These are phyloP conservation scores for Lymantria dispar DNA, from an alignment of 2,888 invertebrate genomes.

Conservation along the genomic window DNA sequence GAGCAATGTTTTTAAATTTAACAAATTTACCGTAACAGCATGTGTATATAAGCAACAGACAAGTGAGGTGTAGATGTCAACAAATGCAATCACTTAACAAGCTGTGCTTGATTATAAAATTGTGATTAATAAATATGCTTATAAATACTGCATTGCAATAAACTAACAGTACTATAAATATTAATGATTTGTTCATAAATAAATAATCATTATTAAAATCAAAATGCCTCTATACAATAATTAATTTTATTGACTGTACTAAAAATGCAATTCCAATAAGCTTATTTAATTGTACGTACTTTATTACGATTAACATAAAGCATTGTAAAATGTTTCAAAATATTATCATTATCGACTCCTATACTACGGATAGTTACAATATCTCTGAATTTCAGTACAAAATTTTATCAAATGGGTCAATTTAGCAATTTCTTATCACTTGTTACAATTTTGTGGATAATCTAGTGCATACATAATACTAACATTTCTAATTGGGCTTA, in stretches of 20 bases:
- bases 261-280: slow-evolving; percentile 37
- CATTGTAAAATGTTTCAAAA: slow-evolving; percentile 46
- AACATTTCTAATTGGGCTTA: slow-evolving; percentile 70
- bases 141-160: slow-evolving; percentile 35
- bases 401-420: slow-evolving; percentile 61
- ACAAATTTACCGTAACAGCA: slow-evolving; percentile 13
- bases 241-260: slow-evolving; percentile 16
- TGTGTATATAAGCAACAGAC: slow-evolving; percentile 38
- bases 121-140: slow-evolving; percentile 25
- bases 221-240: slow-evolving; percentile 26
- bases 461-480: slow-evolving; percentile 60
- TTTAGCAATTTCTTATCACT: slow-evolving; percentile 53
- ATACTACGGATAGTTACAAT: slow-evolving; percentile 43
- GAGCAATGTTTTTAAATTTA: slow-evolving; percentile 2
- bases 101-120: slow-evolving; percentile 34
- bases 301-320: slow-evolving; percentile 31
- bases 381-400: slow-evolving; percentile 58
- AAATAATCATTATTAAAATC: slow-evolving; percentile 21
- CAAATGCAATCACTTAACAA: slow-evolving; percentile 46
- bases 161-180: slow-evolving; percentile 20
- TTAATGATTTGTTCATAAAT: slow-evolving; percentile 13
- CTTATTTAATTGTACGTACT: slow-evolving; percentile 16
- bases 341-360: slow-evolving; percentile 44
- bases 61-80: slow-evolving; percentile 48
- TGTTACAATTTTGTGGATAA: slow-evolving; percentile 66